Percentiles rank a stretch among this genome's conserved stretches.
Evolutionary conservation across 2,113 vertebrate genomes (phyloP).

Genomic region (Orycteropus afer): DNA sequence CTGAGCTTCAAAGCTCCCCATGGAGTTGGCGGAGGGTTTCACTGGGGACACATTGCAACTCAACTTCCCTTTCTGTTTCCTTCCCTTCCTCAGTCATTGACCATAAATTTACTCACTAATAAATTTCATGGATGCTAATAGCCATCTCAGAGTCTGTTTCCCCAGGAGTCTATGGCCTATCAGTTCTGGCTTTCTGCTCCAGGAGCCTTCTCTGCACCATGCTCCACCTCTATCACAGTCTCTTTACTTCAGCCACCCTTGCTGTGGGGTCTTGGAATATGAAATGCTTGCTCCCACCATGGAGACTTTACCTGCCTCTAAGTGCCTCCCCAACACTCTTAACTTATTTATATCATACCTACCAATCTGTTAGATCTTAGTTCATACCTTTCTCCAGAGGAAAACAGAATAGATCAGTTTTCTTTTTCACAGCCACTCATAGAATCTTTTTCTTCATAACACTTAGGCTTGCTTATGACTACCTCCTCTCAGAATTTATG

Average conservation of each 20-base stretch:
- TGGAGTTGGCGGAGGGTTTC: not conserved
- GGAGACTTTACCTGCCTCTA: not conserved
- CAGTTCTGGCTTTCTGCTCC: not conserved
- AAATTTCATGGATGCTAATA: not conserved
- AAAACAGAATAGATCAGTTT: not conserved
- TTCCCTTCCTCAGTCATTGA: not conserved
- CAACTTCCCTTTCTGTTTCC: not conserved
- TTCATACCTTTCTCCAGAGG: not conserved
- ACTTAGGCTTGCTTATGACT: not conserved
- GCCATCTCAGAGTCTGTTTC: not conserved
- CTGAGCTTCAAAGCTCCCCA: not conserved
- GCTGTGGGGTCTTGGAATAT: not conserved
- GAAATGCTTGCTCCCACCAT: not conserved
- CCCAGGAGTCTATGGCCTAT: not conserved
- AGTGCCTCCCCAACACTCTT: not conserved
- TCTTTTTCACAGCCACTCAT: not conserved
- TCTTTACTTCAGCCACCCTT: not conserved
- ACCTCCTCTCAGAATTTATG: not conserved
- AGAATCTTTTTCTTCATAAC: not conserved
- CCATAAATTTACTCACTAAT: not conserved
- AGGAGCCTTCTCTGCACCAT: not conserved
- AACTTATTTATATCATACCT: not conserved
- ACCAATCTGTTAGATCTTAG: not conserved
- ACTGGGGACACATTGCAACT: not conserved
- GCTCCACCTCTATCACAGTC: not conserved